A percentile compares a stretch with the other conserved stretches of the same genome.
Conservation (phyloP, 2,888 invertebrate genomes). For the Muscina levida region DNA sequence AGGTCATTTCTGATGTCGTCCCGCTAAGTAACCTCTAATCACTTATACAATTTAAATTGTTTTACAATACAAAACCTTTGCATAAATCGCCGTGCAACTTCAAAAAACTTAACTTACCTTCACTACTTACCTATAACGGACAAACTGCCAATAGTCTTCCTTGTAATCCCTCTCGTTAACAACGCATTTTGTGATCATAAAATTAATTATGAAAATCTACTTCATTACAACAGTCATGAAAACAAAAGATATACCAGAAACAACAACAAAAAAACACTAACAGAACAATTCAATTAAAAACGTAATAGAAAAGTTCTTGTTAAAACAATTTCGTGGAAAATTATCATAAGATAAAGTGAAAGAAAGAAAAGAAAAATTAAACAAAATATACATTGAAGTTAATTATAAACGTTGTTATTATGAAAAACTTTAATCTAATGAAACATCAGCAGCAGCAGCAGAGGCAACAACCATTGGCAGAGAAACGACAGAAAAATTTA, state of each 20-base stretch:
- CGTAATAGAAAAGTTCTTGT: slow-evolving; percentile 2
- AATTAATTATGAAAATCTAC: slow-evolving; percentile 7
- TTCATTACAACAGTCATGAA: slow-evolving; percentile 2
- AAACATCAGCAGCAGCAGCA: slow-evolving; percentile 1
- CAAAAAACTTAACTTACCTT: too few relatives aligned
- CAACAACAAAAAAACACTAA: not conserved
- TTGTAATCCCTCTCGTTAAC: not conserved
- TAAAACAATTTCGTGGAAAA: slow-evolving; percentile 7
- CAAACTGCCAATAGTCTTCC: too few relatives aligned
- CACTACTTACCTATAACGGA: too few relatives aligned
- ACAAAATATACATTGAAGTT: not conserved
- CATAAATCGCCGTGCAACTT: too few relatives aligned
- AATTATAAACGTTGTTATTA: slow-evolving; percentile 22
- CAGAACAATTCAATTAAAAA: slow-evolving; percentile 4
- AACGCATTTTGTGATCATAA: not conserved
- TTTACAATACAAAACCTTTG: too few relatives aligned
- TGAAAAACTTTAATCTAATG: slow-evolving; percentile 41
- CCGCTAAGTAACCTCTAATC: too few relatives aligned
- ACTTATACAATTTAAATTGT: too few relatives aligned
- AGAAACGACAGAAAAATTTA: slow-evolving; percentile 16
- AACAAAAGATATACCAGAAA: not conserved
- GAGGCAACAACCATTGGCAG: slow-evolving; percentile 7
- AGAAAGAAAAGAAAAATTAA: not conserved
- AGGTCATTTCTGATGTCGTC: too few relatives aligned
- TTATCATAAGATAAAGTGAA: not conserved